These are phyloP conservation scores for Channa argus DNA, from an alignment of 2,113 vertebrate genomes.

Conservation along the genomic window DNA sequence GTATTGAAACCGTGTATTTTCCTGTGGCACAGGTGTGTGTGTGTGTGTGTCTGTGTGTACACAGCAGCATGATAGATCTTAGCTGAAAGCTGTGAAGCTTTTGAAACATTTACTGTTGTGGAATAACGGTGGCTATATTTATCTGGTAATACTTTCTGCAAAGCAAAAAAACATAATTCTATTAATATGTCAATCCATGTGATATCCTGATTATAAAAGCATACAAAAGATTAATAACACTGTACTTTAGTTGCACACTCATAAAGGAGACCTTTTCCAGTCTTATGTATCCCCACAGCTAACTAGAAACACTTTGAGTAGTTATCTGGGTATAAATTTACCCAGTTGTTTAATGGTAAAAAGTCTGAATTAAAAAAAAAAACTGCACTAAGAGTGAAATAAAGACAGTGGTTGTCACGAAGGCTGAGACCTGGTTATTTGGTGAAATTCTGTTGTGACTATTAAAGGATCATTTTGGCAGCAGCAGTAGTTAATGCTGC, in stretches of 20 bases:
- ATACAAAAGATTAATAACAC: not conserved
- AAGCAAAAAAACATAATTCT: not conserved
- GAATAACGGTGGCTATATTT: constrained; percentile 25
- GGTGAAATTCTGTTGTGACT: not conserved
- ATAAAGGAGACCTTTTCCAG: not conserved
- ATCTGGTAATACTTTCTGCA: constrained; percentile 11
- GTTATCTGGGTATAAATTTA: not conserved
- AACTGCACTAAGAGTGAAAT: too few species aligned
- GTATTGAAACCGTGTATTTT: constrained; percentile 15
- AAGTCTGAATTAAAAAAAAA: too few species aligned
- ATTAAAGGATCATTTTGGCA: not conserved
- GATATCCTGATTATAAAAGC: not conserved
- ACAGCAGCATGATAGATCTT: constrained; percentile 46
- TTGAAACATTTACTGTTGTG: constrained; percentile 27
- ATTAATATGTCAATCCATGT: not conserved
- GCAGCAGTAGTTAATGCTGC: not conserved
- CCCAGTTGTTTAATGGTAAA: not conserved
- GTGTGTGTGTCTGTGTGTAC: not conserved
- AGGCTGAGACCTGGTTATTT: too few species aligned
- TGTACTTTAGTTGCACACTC: not conserved
- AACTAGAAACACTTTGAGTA: too few species aligned
- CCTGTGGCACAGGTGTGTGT: too few species aligned
- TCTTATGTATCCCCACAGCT: not conserved
- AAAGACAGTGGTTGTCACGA: too few species aligned
- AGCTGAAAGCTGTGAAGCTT: constrained; percentile 34